phyloP scores from a whole-genome alignment of 2,797 vertebrate species.

The Nannoperca australis region DNA sequence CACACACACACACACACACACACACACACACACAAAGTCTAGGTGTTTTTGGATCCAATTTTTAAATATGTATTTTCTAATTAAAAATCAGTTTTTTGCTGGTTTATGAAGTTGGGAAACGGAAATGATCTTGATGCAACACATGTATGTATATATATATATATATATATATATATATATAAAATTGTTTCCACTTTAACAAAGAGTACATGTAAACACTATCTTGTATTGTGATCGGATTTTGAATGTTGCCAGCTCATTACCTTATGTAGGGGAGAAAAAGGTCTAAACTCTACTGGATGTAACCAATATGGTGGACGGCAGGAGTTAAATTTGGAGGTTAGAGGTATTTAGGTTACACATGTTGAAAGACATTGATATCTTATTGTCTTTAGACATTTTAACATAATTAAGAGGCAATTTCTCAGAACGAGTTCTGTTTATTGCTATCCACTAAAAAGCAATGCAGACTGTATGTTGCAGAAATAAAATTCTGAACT shows the following conservation, averaged over 20 bases:
- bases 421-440: neutral
- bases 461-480: neutral
- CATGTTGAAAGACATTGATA: neutral
- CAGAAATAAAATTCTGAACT: too few relatives aligned
- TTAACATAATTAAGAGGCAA: neutral
- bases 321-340: neutral
- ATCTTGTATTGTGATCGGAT: neutral
- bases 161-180: too few relatives aligned
- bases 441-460: neutral
- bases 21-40: constrained; percentile 19
- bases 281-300: neutral
- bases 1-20: constrained; percentile 30
- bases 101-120: neutral
- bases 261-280: neutral
- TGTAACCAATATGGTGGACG: neutral
- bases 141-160: neutral
- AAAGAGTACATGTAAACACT: neutral
- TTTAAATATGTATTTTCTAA: neutral
- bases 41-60: neutral
- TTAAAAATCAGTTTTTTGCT: neutral
- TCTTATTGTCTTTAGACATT: neutral
- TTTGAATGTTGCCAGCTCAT: neutral
- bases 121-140: neutral
- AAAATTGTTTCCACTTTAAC: too few relatives aligned
- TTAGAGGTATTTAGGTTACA: neutral